Evolutionary conservation across 1,140 invertebrate genomes (phyloP).

Genomic region (Heliconius himera): DNA sequence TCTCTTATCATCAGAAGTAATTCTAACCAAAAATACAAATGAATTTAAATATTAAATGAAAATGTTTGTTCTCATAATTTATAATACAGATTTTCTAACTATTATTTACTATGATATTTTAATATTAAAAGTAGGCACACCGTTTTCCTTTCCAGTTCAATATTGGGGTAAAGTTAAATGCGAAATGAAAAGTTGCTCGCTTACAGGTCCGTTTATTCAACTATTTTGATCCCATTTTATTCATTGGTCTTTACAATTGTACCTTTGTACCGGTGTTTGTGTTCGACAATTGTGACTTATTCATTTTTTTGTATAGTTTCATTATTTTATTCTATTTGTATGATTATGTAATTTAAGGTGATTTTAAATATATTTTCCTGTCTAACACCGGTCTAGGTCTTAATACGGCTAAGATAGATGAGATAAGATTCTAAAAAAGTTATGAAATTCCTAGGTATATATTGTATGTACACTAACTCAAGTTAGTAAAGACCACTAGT

Average conservation of each 20-base stretch:
- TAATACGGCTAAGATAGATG: too few species aligned
- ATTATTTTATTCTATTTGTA: too few species aligned
- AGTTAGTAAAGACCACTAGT: too few species aligned
- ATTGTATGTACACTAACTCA: too few species aligned
- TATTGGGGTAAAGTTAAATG: background rate
- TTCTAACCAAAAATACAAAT: background rate
- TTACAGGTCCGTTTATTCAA: conserved; percentile 1
- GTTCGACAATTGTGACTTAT: background rate
- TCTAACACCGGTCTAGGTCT: too few species aligned
- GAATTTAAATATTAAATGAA: background rate
- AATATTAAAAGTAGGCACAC: background rate
- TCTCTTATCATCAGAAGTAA: background rate
- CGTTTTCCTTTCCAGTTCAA: background rate
- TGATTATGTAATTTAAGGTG: too few species aligned
- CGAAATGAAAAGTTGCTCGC: conserved; percentile 3
- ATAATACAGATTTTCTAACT: background rate
- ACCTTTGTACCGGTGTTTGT: background rate
- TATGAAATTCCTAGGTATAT: too few species aligned
- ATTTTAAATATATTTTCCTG: too few species aligned
- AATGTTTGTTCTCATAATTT: background rate
- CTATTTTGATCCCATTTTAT: background rate
- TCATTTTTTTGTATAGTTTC: background rate
- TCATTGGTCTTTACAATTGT: background rate
- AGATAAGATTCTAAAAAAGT: too few species aligned
- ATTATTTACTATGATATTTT: background rate